These are phyloP conservation scores for Homarus gammarus DNA, from an alignment of 2,888 invertebrate genomes.

Conservation along the genomic window DNA sequence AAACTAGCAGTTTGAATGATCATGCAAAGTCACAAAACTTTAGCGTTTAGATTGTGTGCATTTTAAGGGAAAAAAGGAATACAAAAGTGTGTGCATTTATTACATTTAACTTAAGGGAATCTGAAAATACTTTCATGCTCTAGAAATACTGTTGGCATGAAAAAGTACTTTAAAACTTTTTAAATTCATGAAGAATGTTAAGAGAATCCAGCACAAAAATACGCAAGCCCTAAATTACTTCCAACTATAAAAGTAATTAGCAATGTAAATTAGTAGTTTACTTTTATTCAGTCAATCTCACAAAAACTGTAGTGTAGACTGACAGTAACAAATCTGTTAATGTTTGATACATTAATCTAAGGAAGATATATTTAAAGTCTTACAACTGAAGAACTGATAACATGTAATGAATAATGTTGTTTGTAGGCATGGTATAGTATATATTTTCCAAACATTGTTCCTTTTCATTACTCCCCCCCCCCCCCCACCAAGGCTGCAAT, in stretches of 20 bases:
- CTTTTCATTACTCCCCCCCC: no score
- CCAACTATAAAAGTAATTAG: not conserved
- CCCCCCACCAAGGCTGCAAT: no score
- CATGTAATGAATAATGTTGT: no score
- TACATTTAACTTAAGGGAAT: not conserved
- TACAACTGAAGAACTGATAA: no score
- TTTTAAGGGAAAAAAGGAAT: not conserved
- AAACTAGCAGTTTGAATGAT: not conserved
- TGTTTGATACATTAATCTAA: no score
- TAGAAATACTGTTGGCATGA: not conserved
- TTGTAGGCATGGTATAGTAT: no score
- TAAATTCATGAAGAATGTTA: not conserved
- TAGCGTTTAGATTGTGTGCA: not conserved
- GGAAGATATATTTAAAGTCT: no score
- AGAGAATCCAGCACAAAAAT: not conserved
- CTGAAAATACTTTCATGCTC: not conserved
- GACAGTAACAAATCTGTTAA: no score
- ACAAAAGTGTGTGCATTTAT: not conserved
- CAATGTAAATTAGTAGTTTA: not conserved
- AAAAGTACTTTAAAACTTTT: not conserved
- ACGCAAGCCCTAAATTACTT: not conserved
- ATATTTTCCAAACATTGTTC: no score
- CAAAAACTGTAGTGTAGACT: not conserved
- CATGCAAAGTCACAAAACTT: constrained; percentile 11
- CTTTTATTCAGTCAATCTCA: not conserved